Evolutionary conservation across 2,888 invertebrate genomes (phyloP).

Genomic region (Leptopilina syphax): DNA sequence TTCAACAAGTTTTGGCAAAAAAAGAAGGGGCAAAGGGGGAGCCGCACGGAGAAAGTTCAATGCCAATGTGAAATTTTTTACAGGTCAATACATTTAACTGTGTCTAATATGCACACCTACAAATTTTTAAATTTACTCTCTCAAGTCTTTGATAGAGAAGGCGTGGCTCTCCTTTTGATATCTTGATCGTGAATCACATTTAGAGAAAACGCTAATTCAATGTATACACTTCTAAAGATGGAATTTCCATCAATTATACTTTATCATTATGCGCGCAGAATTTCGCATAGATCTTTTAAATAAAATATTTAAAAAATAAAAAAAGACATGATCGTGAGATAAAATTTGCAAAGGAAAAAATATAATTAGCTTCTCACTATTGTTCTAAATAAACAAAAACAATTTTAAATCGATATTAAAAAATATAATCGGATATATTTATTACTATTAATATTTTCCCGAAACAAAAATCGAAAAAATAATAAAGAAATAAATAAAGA

Average conservation of each 20-base stretch:
- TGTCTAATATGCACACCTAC: constrained; percentile 20
- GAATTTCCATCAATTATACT: background rate
- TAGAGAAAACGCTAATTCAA: constrained; percentile 18
- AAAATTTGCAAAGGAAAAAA: too few relatives aligned
- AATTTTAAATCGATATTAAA: too few relatives aligned
- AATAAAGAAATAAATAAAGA: too few relatives aligned
- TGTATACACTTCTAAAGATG: background rate
- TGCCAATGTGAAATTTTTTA: constrained; percentile 65
- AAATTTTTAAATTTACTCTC: constrained; percentile 32
- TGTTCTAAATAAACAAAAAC: too few relatives aligned
- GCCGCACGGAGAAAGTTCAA: constrained; percentile 70
- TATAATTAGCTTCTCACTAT: too few relatives aligned
- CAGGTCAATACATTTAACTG: constrained; percentile 43
- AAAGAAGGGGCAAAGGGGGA: constrained; percentile 46
- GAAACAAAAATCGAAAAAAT: too few relatives aligned
- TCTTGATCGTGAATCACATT: constrained; percentile 22
- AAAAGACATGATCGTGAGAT: too few relatives aligned
- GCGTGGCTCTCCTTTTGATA: constrained; percentile 27
- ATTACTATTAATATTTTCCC: too few relatives aligned
- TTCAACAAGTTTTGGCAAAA: constrained; percentile 48
- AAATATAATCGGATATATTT: too few relatives aligned
- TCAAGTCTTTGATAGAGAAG: constrained; percentile 7
- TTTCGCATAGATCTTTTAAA: background rate
- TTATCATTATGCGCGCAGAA: background rate
- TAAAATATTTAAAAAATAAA: too few relatives aligned